Evolutionary conservation across 2,888 invertebrate species (phyloP), one percentile per base, ranked within the genome.

Genomic region (Rosalia funebris): DNA sequence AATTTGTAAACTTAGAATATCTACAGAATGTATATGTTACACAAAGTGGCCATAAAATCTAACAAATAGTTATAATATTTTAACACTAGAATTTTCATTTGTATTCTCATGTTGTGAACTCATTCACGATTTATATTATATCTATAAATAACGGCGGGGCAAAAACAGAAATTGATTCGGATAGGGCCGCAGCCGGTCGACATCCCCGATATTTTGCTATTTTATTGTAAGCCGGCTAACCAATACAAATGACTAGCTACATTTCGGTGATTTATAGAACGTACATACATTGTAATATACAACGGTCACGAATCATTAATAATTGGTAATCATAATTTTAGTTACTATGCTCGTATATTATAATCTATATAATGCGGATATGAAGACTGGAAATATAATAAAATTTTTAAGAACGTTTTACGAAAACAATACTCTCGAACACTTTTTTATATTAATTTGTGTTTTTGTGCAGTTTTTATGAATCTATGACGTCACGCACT

Each of bases 51-150:
- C 47, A 31, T 17, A 41, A 56, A 47, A 44, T 36, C 7, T 16
- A 15, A 50, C 39, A 41, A 61, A 61, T 58, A 57, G 56, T 50
- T 44, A 50, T 60, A 48, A 50, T 53, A 57, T 65, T 69, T 60
- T 55, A 56, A 61, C 34, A 41, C 46, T 37, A 50, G 46, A 45
- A 34, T 47, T 52, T 57, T 60, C 60, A 71, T 77, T 75, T 72
- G 71, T 77, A 77, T 77, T 76, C 77, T 61, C 62, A 45, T 63
- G 62, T 61, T 62, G 71, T 61, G 62, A 69, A 70, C 67, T 71
- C 74, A 70, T 74, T 71, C 71, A 73, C 75, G 78, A 78, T 78
- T 78, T 78, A 77, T 77, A 75, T 74, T 77, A 77, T 78, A 77
- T 76, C 77, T 72, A 78, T 79, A 79, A 79, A 78, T 79, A 79